phyloP scores from a whole-genome alignment of 1,140 invertebrate species.

The Hirudo medicinalis region DNA sequence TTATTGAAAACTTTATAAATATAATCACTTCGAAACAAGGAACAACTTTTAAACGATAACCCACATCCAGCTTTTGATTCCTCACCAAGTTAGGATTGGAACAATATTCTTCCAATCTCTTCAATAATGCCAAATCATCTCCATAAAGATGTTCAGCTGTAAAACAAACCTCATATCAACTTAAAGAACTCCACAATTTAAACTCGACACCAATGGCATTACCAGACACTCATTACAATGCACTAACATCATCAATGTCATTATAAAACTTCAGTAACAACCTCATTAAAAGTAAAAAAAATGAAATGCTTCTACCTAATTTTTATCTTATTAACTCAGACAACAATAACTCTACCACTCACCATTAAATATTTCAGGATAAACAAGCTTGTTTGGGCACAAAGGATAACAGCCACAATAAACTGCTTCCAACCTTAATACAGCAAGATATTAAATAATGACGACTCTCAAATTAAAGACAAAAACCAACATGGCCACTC shows the following conservation, averaged over 20 bases:
- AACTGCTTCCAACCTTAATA: conserved; percentile 53
- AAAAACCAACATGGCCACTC: conserved; percentile 53
- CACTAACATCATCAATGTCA: neutral
- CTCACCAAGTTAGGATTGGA: conserved; percentile 26
- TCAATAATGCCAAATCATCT: conserved; percentile 45
- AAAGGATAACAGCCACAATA: conserved; percentile 55
- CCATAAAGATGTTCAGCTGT: conserved; percentile 48
- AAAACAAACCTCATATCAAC: conserved; percentile 16
- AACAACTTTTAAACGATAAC: no score
- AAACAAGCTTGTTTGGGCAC: conserved; percentile 55
- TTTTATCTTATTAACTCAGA: conserved; percentile 15
- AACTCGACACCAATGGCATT: neutral
- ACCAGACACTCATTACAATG: no score
- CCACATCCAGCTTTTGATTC: neutral
- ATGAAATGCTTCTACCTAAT: conserved; percentile 11
- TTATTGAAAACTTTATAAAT: conserved; percentile 9
- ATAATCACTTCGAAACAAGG: no score
- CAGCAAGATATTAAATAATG: conserved; percentile 19
- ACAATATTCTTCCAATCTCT: conserved; percentile 36
- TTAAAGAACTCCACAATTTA: neutral
- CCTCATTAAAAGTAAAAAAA: neutral
- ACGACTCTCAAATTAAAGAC: neutral
- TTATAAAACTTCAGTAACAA: conserved; percentile 9
- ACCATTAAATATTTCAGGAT: conserved; percentile 59
- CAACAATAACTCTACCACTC: conserved; percentile 19